Evolutionary conservation across 2,797 vertebrate species (phyloP), one percentile per base, ranked within the genome.

Genomic region (Triplophysa bombifrons): DNA sequence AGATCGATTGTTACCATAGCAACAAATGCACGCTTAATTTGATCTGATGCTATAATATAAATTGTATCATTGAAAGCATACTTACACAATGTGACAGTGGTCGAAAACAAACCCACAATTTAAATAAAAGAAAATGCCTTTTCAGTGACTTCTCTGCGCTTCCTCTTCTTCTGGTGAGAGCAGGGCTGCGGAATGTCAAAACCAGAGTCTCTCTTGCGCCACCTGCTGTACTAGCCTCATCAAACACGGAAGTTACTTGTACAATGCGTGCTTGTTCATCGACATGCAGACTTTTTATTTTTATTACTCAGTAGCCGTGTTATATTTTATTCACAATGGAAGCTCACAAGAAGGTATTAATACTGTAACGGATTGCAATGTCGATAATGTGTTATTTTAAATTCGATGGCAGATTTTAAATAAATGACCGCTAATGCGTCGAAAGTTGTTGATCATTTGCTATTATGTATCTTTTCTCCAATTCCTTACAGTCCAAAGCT

Each of bases 401-500:
- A 51, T 8, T 14, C 17, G 16, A 14, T 6, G 17, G 4, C 50
- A 7, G 16, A 17, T 51, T 51, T 51, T 4, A 17, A 19, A 71
- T 55, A 6, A 20, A 14, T 1, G 11, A 55, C 2, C 3, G 55
- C 2, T 13, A 14, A 25, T 25, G 56, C 25, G 10, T 14, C 20
- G 12, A 60, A 25, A 27, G n/a, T 55, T 20, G 53, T n/a, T 55
- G n/a, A n/a, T 55, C 51, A 10, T 55, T n/a, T 50, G 16, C 48
- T 50, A 14, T 4, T 17, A 50, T 0, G 74, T 1, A 14, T 10
- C 8, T 58, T 19, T 14, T 30, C 13, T 2, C 44, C 5, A 25
- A 16, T 71, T 1, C 48, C 72, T 25, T 5, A 16, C 76, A 96
- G 95, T 78, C 70, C 88, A 85, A 11, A 80, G 86, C 53, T 71